Base-by-base conservation (phyloP, 2,797 vertebrate genomes). In the Neostethus bicornis region DNA sequence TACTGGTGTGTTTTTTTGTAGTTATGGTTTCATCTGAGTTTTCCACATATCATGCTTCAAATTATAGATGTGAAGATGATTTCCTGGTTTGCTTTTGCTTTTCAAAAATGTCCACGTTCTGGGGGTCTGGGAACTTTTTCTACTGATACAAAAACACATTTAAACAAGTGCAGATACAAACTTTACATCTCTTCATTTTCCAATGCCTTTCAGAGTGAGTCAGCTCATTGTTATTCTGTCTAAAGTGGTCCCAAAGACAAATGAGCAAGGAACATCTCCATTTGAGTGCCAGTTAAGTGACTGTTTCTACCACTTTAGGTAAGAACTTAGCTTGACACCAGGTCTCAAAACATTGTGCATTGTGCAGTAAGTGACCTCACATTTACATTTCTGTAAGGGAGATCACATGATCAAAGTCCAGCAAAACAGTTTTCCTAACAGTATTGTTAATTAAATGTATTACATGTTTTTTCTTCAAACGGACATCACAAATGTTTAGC, bases 131-230 rank as follows among this genome's bases (percentile, higher is more conserved):
- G 42, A 73, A 34, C 32, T 26, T 51, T 73, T 77, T 38, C 20
- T 57, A 52, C 46, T 70, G 72, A 60, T 55, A 42, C 20, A 17
- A 10, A 34, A 39, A 34, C 28, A 44, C 52, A 73, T 78, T 75
- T 41, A 68, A 16, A 55, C 55, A 4, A 8, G 29, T 73, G 66
- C 82, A 61, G 50, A 62, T 21, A 43, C 12, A 5, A 21, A 52
- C 57, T 54, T 21, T 38, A 58, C 56, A 44, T 77, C 48, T 51
- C 45, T 53, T 51, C 43, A 45, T 34, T 65, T 71, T 71, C 52
- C 55, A 59, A 43, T 65, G 59, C 39, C 56, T 66, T 50, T 55
- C 24, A 46, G 14, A 53, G 7, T 13, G 10, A 51, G 52, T 44
- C 51, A 57, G 16, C 46, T 44, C 16, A 10, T 56, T 20, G 13